Evolutionary conservation across 1,140 invertebrate genomes (phyloP).

Genomic region (Drosophila aff.): DNA sequence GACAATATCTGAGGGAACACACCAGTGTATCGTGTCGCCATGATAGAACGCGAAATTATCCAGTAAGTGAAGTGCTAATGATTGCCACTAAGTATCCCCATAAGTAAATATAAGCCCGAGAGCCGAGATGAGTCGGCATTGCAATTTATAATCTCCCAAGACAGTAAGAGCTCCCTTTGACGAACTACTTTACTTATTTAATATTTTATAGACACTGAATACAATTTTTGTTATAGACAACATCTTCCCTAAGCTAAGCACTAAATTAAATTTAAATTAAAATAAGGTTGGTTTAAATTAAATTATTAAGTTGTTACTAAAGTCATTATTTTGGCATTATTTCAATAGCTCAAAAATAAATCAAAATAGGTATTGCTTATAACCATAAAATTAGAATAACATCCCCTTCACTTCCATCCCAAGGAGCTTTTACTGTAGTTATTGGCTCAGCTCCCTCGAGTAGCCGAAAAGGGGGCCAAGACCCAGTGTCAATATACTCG

Average conservation of each 20-base stretch:
- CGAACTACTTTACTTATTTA: too few relatives aligned
- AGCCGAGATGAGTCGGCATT: not conserved
- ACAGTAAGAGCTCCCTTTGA: not conserved
- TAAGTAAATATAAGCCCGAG: not conserved
- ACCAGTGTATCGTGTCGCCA: constrained; percentile 15
- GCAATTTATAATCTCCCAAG: not conserved
- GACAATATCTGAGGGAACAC: not conserved
- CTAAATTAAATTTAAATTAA: too few relatives aligned
- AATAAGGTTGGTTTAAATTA: too few relatives aligned
- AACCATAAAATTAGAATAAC: too few relatives aligned
- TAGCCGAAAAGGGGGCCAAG: constrained; percentile 60
- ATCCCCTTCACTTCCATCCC: not conserved
- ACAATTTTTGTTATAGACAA: too few relatives aligned
- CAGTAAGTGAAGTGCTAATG: constrained; percentile 72
- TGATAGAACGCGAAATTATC: constrained; percentile 78
- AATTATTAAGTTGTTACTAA: too few relatives aligned
- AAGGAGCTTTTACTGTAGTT: constrained; percentile 9
- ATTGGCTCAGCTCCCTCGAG: constrained; percentile 13
- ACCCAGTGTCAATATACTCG: constrained; percentile 64
- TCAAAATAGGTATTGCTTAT: too few relatives aligned
- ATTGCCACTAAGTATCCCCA: constrained; percentile 1
- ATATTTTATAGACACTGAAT: too few relatives aligned
- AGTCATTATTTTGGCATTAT: not conserved
- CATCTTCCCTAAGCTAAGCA: too few relatives aligned
- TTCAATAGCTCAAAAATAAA: not conserved